These are phyloP conservation scores for Gallinago solitaria DNA, from an alignment of 2,797 vertebrate genomes.

Conservation along the genomic window DNA sequence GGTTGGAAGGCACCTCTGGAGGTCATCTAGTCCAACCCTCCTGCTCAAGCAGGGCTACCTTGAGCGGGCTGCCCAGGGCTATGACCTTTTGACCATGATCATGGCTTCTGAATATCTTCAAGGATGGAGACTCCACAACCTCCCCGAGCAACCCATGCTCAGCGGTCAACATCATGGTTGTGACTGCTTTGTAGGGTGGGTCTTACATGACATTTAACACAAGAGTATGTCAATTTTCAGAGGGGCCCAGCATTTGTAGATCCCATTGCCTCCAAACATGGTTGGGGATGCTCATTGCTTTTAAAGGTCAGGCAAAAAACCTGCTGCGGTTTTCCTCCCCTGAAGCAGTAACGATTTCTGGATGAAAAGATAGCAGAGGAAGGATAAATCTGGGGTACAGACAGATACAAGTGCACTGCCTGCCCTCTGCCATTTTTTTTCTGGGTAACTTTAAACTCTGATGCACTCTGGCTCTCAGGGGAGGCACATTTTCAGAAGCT, in stretches of 20 bases:
- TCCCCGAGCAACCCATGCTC: background rate
- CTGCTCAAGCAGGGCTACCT: background rate
- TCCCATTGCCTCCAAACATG: fast-evolving
- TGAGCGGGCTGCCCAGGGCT: background rate
- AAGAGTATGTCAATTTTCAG: background rate
- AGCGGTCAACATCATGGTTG: background rate
- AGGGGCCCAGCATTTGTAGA: background rate
- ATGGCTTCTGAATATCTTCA: background rate
- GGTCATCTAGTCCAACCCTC: background rate
- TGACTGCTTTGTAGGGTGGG: background rate
- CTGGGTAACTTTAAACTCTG: conserved; percentile 44
- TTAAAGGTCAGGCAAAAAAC: background rate
- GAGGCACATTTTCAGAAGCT: conserved; percentile 23
- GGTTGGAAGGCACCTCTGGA: background rate
- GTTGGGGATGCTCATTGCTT: background rate
- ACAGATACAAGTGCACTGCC: background rate
- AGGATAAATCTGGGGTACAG: background rate
- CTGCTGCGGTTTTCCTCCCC: background rate
- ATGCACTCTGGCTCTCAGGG: background rate
- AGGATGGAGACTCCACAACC: background rate
- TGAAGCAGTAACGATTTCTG: background rate
- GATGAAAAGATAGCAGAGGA: background rate
- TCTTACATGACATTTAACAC: background rate
- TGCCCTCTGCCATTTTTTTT: conserved; percentile 38
- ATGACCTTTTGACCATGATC: background rate